These are phyloP conservation scores for Agriotes lineatus DNA, from an alignment of 2,888 invertebrate genomes.

Conservation along the genomic window DNA sequence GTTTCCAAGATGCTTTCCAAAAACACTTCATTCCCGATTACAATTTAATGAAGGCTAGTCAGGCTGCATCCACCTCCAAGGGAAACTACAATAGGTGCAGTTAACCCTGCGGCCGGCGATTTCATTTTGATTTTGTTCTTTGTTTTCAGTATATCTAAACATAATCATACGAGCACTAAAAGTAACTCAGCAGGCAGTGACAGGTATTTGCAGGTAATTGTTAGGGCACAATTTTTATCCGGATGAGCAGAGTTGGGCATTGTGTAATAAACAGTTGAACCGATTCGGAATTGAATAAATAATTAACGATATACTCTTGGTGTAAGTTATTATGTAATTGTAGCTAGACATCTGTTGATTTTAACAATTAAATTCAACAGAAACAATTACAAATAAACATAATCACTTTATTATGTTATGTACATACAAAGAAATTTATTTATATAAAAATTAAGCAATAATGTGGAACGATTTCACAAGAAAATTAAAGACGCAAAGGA, in stretches of 20 bases:
- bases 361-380: no score
- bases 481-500: no score
- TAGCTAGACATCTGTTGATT: no score
- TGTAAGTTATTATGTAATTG: no score
- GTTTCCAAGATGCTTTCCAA: constrained; percentile 64
- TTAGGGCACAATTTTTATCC: neutral
- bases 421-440: no score
- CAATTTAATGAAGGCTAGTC: constrained; percentile 49
- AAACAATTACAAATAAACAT: no score
- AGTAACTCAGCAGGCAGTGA: constrained; percentile 49
- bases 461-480: no score
- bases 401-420: no score
- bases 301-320: no score
- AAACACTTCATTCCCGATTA: constrained; percentile 60
- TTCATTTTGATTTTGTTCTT: constrained; percentile 37
- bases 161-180: constrained; percentile 47
- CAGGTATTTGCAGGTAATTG: constrained; percentile 53
- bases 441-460: no score
- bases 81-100: constrained; percentile 62
- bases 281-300: no score
- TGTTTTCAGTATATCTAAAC: constrained; percentile 52
- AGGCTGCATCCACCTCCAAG: constrained; percentile 54
- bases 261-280: no score
- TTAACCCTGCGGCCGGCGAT: constrained; percentile 44
- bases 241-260: constrained; percentile 19